phyloP scores from a whole-genome alignment of 2,113 vertebrate species.

The Potamarius usumacintae region DNA sequence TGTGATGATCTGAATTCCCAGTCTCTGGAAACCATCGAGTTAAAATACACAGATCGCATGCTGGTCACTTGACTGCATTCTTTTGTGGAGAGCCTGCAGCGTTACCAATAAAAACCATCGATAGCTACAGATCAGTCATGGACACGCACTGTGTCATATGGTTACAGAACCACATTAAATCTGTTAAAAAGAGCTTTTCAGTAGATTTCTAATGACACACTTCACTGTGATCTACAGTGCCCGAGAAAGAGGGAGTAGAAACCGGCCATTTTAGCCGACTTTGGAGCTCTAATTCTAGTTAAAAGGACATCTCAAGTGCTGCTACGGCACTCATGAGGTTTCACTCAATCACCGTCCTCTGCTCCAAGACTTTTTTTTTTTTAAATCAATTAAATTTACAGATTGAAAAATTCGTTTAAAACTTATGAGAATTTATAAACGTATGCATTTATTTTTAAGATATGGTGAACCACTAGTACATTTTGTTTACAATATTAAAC shows the following conservation, averaged over 20 bases:
- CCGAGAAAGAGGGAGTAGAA: neutral
- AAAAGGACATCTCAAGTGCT: neutral
- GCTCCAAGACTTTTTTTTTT: neutral
- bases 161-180: neutral
- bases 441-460: neutral
- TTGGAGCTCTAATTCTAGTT: neutral
- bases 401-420: neutral
- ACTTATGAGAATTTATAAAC: neutral
- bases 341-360: neutral
- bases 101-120: neutral
- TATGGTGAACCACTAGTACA: neutral
- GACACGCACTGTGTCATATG: no score
- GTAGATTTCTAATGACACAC: neutral
- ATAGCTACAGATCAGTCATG: neutral
- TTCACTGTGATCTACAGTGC: neutral
- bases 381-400: neutral
- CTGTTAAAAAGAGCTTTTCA: neutral
- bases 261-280: neutral
- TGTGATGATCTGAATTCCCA: no score
- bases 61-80: neutral
- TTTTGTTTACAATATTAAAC: neutral
- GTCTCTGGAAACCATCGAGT: neutral
- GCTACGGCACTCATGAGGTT: neutral
- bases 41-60: neutral
- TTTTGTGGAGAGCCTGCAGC: neutral